phyloP scores from a whole-genome alignment of 2,113 vertebrate species.

The Stegastes partitus region DNA sequence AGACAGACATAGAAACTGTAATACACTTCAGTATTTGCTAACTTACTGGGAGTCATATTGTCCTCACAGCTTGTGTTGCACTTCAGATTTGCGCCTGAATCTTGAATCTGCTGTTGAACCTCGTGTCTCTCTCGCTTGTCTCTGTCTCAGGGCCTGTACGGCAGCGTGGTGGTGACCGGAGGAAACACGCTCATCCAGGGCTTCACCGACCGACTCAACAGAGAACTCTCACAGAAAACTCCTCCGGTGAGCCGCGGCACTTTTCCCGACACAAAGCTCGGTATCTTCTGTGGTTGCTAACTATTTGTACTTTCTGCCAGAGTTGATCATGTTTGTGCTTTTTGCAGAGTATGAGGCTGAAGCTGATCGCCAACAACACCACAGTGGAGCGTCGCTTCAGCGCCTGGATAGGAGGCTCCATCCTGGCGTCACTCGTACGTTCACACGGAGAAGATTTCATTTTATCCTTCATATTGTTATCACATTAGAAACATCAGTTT shows the following conservation, averaged over 20 bases:
- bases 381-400: slow-evolving; percentile 97
- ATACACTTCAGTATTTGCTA: no score
- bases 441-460: neutral
- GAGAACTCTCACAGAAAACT: slow-evolving; percentile 98
- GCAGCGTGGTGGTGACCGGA: slow-evolving; percentile 97
- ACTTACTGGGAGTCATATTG: no score
- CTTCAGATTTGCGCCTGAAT: neutral
- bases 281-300: no score
- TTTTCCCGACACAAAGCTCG: no score
- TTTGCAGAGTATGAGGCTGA: slow-evolving; percentile 96
- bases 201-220: slow-evolving; percentile 96
- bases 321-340: neutral
- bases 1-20: no score
- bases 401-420: slow-evolving; percentile 98
- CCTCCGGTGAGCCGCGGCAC: slow-evolving; percentile 88
- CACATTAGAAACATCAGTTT: neutral
- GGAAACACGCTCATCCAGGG: slow-evolving; percentile 98
- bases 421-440: slow-evolving; percentile 97
- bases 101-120: no score
- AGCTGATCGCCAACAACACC: slow-evolving; percentile 98
- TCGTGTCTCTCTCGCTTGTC: no score
- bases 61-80: neutral
- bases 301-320: neutral
- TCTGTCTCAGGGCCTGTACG: slow-evolving; percentile 91
- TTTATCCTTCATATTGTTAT: no score